These are phyloP conservation scores for Anas platyrhynchos DNA, from an alignment of 2,113 vertebrate species.

Conservation along the genomic window DNA sequence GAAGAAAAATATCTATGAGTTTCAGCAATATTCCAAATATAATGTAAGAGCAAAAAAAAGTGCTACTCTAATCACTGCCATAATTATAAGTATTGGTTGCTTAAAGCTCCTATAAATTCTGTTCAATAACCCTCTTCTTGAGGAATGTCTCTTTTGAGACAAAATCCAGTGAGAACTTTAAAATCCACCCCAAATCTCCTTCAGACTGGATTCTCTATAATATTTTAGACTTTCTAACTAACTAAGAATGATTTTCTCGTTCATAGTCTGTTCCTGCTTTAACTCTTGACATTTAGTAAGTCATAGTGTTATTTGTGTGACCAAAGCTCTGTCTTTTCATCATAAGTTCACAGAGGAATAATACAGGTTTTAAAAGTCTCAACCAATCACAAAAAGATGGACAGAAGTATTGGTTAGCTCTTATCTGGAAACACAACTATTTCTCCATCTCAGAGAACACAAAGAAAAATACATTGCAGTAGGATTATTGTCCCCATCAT, in stretches of 20 bases:
- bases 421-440: neutral
- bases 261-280: neutral
- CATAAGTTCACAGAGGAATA: neutral
- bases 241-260: neutral
- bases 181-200: neutral
- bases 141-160: neutral
- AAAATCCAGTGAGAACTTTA: neutral
- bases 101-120: neutral
- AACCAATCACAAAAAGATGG: neutral
- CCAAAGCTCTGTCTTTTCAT: neutral
- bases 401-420: neutral
- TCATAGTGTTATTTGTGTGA: neutral
- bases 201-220: neutral
- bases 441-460: neutral
- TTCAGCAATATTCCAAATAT: neutral
- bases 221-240: neutral
- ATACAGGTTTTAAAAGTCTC: neutral
- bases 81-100: neutral
- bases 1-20: neutral
- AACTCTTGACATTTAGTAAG: neutral
- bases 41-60: neutral
- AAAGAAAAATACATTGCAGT: neutral
- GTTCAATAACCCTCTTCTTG: neutral
- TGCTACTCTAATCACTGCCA: neutral
- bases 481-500: neutral